Evolutionary conservation across 2,797 vertebrate species (phyloP).

Genomic region (Coluber constrictor): DNA sequence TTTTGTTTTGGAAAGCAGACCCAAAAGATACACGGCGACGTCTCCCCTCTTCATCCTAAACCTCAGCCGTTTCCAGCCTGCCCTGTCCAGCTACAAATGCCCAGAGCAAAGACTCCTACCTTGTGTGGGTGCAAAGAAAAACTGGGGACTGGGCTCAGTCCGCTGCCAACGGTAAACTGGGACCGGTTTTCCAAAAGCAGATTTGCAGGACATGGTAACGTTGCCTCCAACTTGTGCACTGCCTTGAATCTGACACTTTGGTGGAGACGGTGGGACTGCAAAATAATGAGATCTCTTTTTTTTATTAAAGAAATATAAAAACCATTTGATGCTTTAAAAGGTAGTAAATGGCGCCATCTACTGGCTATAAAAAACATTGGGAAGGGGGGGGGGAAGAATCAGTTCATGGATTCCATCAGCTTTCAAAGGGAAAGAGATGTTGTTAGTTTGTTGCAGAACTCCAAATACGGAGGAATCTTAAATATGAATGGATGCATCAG

Average conservation of each 20-base stretch:
- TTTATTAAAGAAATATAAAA: not conserved
- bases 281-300: not conserved
- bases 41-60: not conserved
- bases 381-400: not conserved
- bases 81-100: not conserved
- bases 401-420: not conserved
- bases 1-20: not conserved
- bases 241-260: constrained; percentile 74
- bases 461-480: not conserved
- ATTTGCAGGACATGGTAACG: constrained; percentile 82
- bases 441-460: not conserved
- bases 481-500: not conserved
- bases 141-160: constrained; percentile 68
- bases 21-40: not conserved
- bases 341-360: not conserved
- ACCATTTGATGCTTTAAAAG: not conserved
- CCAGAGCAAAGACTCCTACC: constrained; percentile 60
- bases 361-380: not conserved
- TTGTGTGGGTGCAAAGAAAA: constrained; percentile 75
- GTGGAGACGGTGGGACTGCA: constrained; percentile 81
- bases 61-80: not conserved
- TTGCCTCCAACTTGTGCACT: constrained; percentile 75
- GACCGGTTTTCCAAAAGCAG: constrained; percentile 78
- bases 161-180: constrained; percentile 85
- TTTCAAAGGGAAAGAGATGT: not conserved